phyloP scores from a whole-genome alignment of 2,113 vertebrate genomes.

The Vidua macroura region DNA sequence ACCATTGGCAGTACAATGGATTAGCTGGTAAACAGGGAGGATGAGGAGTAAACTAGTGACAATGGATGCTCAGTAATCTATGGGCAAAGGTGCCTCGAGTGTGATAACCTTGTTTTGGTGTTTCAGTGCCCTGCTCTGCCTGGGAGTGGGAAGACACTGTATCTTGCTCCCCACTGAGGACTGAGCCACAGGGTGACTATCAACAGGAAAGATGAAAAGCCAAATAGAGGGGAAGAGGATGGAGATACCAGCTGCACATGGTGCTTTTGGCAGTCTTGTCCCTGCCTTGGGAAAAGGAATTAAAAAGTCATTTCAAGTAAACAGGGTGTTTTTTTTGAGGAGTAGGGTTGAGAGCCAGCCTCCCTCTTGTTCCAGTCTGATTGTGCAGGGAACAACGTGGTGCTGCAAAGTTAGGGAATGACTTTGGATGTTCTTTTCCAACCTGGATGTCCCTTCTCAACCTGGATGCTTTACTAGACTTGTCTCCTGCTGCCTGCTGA shows the following conservation, averaged over 20 bases:
- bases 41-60: not conserved
- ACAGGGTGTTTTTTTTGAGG: not conserved
- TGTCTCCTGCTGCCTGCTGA: not conserved
- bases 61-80: not conserved
- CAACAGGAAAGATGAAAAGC: not conserved
- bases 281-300: not conserved
- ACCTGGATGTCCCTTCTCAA: not conserved
- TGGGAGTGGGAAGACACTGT: not conserved
- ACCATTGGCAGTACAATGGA: not conserved
- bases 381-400: fast-evolving
- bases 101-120: not conserved
- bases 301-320: not conserved
- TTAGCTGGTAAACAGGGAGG: not conserved
- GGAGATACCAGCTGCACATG: not conserved
- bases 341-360: not conserved
- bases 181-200: not conserved
- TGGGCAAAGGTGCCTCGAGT: fast-evolving
- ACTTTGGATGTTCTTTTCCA: not conserved
- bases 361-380: not conserved
- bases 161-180: not conserved
- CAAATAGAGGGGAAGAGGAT: not conserved
- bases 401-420: fast-evolving
- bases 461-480: not conserved
- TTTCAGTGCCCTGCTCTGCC: not conserved
- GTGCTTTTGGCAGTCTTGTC: not conserved